Conservation (phyloP, 2,797 vertebrate genomes). For the Rhynchonycteris naso region DNA sequence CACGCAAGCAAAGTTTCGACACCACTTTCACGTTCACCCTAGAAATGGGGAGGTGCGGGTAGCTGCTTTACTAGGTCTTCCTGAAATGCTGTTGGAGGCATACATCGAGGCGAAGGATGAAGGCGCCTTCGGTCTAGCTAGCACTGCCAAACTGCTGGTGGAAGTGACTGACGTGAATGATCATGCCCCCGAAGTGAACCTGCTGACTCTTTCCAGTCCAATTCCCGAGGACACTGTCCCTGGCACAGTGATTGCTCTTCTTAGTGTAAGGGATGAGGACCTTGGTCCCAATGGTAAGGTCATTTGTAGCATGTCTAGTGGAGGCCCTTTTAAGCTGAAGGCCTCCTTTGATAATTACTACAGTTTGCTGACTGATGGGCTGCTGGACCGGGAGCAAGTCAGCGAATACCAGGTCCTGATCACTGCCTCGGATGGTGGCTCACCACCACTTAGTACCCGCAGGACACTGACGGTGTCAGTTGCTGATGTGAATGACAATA, state of each 20-base stretch:
- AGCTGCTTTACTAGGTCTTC: conserved; percentile 81
- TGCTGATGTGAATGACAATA: conserved; percentile 88
- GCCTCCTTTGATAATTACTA: conserved; percentile 85
- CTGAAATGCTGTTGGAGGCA: conserved; percentile 83
- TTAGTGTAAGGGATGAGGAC: conserved; percentile 86
- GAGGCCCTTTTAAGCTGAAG: conserved; percentile 85
- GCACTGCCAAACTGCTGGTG: conserved; percentile 86
- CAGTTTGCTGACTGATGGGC: conserved; percentile 82
- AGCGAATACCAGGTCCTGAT: conserved; percentile 86
- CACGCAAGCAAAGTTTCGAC: conserved; percentile 79
- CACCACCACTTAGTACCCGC: conserved; percentile 80
- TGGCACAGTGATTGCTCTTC: conserved; percentile 86
- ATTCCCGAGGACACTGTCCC: conserved; percentile 84
- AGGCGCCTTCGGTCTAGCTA: conserved; percentile 84
- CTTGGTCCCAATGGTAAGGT: conserved; percentile 85
- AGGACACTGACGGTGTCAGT: conserved; percentile 83
- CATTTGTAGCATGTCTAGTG: conserved; percentile 81
- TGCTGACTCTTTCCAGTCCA: conserved; percentile 85
- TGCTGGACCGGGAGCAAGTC: conserved; percentile 83
- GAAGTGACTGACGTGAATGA: conserved; percentile 88
- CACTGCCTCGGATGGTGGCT: conserved; percentile 86
- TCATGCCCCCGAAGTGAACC: conserved; percentile 86
- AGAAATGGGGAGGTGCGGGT: conserved; percentile 87
- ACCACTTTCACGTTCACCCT: conserved; percentile 86
- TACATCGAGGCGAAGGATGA: conserved; percentile 87